Evolutionary conservation across 2,113 vertebrate genomes (phyloP), one percentile per base, ranked within the genome.

Genomic region (Tragelaphus scriptus): DNA sequence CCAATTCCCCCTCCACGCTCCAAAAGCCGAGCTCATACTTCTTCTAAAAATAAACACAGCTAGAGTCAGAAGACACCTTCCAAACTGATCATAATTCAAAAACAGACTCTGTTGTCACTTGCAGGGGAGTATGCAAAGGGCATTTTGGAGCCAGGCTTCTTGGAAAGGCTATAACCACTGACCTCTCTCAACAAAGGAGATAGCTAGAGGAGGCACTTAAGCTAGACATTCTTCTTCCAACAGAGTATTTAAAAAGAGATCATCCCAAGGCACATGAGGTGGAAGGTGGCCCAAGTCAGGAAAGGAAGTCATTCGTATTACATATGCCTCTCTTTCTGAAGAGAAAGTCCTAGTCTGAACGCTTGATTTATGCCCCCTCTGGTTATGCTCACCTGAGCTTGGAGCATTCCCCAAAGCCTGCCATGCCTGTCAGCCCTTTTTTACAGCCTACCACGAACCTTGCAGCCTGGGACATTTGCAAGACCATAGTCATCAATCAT

Each of bases 11-110:
- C 21, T 28, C 44, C 32, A 19, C 6, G 2, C 30, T 47, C 47
- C 9, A 53, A 86, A 71, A 91, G 23, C 23, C 53, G 5, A 25
- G 44, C 40, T 79, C 92, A 56, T 65, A 61, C 49, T 90, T 95
- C 87, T 95, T 68, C 47, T 44, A 40, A 93, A 97, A 97, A 95
- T 93, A 97, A 87, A 97, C 77, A 82, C 6, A 61, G 65, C 23
- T 19, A 49, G 14, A 87, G 47, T 44, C 81, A 82, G 75, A 47
- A 71, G 92, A 77, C 82, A 53, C 47, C 77, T 91, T 94, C 68
- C 16, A 59, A 81, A 82, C 56, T 49, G 75, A 51, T 58, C 59
- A 49, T 61, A 85, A 81, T 53, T 92, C 85, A 92, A 61, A 91
- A 61, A 59, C 10, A n/a, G 81, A 17, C 13, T 21, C 63, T 23